Percentiles rank a stretch among this genome's conserved stretches.
phyloP scores from a whole-genome alignment of 2,797 vertebrate species.

The Scleropages formosus region DNA sequence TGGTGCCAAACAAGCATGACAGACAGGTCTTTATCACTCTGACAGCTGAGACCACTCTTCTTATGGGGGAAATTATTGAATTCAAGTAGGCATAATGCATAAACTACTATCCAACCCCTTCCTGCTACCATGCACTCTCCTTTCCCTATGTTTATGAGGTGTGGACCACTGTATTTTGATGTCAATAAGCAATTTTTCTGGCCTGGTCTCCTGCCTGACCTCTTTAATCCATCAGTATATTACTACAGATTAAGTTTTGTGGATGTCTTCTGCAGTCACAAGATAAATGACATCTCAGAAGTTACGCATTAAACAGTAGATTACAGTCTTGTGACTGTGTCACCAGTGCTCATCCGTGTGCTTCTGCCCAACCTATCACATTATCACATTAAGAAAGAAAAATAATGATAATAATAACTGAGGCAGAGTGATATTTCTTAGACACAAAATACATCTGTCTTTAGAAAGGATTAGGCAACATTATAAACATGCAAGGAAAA shows the following conservation, averaged over 20 bases:
- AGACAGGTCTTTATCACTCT: too few relatives aligned
- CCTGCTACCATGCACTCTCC: conserved; percentile 59
- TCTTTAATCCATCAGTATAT: conserved; percentile 99
- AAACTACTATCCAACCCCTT: conserved; percentile 48
- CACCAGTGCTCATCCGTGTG: conserved; percentile 99
- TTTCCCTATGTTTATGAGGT: conserved; percentile 99
- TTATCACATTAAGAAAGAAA: conserved; percentile 99
- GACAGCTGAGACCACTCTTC: too few relatives aligned
- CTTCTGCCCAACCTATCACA: conserved; percentile 99
- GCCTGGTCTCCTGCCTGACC: conserved; percentile 99
- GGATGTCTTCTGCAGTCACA: conserved; percentile 99
- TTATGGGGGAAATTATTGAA: conserved; percentile 77
- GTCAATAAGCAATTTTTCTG: conserved; percentile 99
- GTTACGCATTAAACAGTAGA: conserved; percentile 99
- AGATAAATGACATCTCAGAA: conserved; percentile 99
- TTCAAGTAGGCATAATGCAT: conserved; percentile 76
- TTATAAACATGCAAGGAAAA: conserved; percentile 80
- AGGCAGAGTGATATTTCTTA: conserved; percentile 93
- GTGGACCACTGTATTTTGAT: conserved; percentile 99
- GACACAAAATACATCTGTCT: conserved; percentile 93
- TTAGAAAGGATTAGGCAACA: conserved; percentile 95
- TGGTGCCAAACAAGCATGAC: conserved; percentile 63
- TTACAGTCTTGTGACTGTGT: conserved; percentile 99
- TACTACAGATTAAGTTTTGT: conserved; percentile 99
- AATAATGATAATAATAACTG: conserved; percentile 99